Base-by-base conservation (phyloP, 2,113 vertebrate genomes). In the Arothron firmamentum region DNA sequence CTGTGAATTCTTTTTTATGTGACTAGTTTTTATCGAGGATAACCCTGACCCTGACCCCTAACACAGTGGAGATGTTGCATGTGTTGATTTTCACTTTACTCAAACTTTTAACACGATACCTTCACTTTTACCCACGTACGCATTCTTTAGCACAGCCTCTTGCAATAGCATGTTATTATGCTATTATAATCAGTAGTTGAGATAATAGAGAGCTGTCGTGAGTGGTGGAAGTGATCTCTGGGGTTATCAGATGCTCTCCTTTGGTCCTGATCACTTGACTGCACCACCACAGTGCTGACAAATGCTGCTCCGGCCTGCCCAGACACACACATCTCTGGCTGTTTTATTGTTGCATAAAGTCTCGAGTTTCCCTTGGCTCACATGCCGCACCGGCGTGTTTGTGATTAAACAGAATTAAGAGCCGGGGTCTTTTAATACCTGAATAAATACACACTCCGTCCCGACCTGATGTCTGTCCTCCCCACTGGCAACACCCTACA, bases 371-470 rank as follows among this genome's bases (percentile, higher is more conserved):
- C 57, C 45, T 72, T 73, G 47, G 66, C 72, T 57, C 52, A 16
- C 62, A 63, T 52, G 49, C 56, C 16, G 18, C 62, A 10, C 0
- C 9, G 21, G 75, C 68, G 18, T 62, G 54, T 85, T 83, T 83
- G 77, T 84, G 87, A 76, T 82, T 73, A 45, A 59, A 57, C 61
- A 55, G 62, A 72, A 69, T 70, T 14, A 11, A 45, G 66, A 42
- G 2, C 51, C 2, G 81, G 69, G 60, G 54, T 72, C 23, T 15
- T 77, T 85, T 84, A 85, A 88, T 82, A 77, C 81, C 77, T 69
- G 64, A 73, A 68, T 77, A 90, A 90, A 89, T 85, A 88, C 79
- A 72, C 66, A 51, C 65, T 67, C 61, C 52, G 61, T 66, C 71
- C 72, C 7, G 59, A 70, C 77, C 74, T 77, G 59, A 81, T 61